Percentiles rank a stretch among this genome's conserved stretches.
These are phyloP conservation scores for Alosa alosa DNA, from an alignment of 2,113 vertebrate species.

Conservation along the genomic window DNA sequence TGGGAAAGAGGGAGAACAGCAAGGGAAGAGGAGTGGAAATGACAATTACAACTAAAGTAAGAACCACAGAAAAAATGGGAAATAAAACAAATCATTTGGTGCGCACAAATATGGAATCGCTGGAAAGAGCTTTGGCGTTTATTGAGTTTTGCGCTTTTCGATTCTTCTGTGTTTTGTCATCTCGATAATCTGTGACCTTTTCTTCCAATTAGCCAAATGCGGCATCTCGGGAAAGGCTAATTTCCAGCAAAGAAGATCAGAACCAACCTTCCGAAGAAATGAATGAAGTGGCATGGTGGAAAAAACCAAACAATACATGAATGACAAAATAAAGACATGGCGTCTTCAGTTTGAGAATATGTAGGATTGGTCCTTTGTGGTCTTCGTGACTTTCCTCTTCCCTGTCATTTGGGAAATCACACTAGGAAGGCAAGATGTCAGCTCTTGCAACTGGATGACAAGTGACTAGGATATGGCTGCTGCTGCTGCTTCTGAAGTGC, in stretches of 20 bases:
- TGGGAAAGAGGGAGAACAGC: slow-evolving; percentile 40
- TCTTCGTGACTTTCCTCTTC: slow-evolving; percentile 72
- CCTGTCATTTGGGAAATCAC: slow-evolving; percentile 35
- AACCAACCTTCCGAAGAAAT: slow-evolving; percentile 21
- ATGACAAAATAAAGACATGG: slow-evolving; percentile 62
- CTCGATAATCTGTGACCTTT: background rate
- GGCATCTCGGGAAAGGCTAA: slow-evolving; percentile 18
- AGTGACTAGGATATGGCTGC: background rate
- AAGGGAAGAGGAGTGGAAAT: slow-evolving; percentile 46
- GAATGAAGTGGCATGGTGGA: slow-evolving; percentile 18
- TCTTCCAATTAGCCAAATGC: slow-evolving; percentile 32
- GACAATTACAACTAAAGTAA: slow-evolving; percentile 27
- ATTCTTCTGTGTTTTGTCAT: background rate
- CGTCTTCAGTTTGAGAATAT: slow-evolving; percentile 66
- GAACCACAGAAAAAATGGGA: slow-evolving; percentile 2
- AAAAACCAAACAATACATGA: slow-evolving; percentile 52
- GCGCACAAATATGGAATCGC: background rate
- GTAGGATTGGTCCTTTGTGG: slow-evolving; percentile 43
- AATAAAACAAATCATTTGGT: slow-evolving; percentile 11
- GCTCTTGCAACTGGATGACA: background rate
- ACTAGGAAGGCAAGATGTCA: background rate
- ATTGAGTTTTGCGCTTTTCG: background rate
- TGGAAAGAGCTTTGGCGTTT: background rate
- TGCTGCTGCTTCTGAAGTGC: background rate
- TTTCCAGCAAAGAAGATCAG: slow-evolving; percentile 34